Conservation (phyloP, 2,113 vertebrate genomes). For the Haemorhous mexicanus region DNA sequence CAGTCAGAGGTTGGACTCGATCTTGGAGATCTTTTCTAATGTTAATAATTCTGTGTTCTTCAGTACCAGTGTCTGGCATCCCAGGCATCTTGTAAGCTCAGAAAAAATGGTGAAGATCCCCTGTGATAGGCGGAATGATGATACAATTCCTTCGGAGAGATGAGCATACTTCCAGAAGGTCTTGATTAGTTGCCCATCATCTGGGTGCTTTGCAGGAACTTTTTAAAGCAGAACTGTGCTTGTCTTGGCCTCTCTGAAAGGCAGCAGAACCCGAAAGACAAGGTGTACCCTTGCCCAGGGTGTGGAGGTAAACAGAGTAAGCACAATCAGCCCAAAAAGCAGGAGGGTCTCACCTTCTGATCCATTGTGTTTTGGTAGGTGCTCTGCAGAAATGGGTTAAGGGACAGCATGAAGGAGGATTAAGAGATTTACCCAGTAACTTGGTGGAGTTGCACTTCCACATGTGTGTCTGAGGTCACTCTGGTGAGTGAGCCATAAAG, state of each 20-base stretch:
- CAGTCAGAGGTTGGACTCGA: accelerated
- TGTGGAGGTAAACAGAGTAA: background rate
- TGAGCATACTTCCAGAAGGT: accelerated
- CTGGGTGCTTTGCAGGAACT: background rate
- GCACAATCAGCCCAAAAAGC: accelerated
- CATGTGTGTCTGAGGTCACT: accelerated
- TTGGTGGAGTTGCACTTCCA: background rate
- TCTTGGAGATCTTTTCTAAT: background rate
- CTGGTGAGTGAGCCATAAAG: background rate
- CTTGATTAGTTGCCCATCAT: accelerated
- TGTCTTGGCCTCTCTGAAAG: background rate
- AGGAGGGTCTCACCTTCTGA: background rate
- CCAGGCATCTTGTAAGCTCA: background rate
- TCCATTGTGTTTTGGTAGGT: background rate
- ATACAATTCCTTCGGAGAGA: background rate
- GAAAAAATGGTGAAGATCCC: background rate
- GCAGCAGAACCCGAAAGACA: background rate
- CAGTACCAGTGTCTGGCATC: background rate
- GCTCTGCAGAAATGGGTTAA: background rate
- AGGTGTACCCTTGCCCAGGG: background rate
- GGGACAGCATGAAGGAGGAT: background rate
- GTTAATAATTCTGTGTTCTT: background rate
- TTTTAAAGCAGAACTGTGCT: background rate
- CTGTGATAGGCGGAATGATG: background rate
- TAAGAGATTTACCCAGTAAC: background rate